Conservation (phyloP, 2,888 invertebrate genomes). For the Drepanosiphum platanoidis region DNA sequence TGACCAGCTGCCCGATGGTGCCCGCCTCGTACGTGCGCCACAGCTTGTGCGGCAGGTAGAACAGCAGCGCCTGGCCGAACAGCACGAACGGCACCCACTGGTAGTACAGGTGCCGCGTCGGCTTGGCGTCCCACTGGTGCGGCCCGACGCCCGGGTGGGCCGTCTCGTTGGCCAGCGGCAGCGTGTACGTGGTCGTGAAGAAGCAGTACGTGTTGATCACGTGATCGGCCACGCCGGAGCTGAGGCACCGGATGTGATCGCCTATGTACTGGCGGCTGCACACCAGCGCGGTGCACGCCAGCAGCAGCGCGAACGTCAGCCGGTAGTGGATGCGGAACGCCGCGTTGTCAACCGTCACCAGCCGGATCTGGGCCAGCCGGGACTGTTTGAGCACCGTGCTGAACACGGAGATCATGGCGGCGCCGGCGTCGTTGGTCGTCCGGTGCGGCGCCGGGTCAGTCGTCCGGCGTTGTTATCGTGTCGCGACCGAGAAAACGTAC, state of each 20-base stretch:
- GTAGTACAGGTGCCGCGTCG: conserved; percentile 92
- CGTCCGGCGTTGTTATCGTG: not conserved
- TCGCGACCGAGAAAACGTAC: not conserved
- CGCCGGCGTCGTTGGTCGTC: not conserved
- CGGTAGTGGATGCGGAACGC: conserved; percentile 89
- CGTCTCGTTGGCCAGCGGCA: conserved; percentile 87
- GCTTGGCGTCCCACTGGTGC: conserved; percentile 77
- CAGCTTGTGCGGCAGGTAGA: conserved; percentile 87
- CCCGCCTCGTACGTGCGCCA: conserved; percentile 90
- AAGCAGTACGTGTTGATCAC: conserved; percentile 93
- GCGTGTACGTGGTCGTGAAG: conserved; percentile 92
- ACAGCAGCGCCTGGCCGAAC: conserved; percentile 90
- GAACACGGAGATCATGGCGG: conserved; percentile 86
- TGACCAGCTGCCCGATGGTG: conserved; percentile 81
- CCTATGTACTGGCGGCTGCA: conserved; percentile 94
- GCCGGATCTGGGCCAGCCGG: conserved; percentile 81
- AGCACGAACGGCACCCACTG: conserved; percentile 95
- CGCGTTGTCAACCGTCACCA: conserved; percentile 86
- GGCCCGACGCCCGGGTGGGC: conserved; percentile 83
- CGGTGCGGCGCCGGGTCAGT: not conserved
- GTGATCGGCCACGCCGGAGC: conserved; percentile 78
- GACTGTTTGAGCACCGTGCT: conserved; percentile 78
- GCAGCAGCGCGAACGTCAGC: conserved; percentile 85
- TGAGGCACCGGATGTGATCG: conserved; percentile 88
- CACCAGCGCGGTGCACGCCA: conserved; percentile 87